These are phyloP conservation scores for Cromileptes altivelis DNA, from an alignment of 2,113 vertebrate genomes.

Conservation along the genomic window DNA sequence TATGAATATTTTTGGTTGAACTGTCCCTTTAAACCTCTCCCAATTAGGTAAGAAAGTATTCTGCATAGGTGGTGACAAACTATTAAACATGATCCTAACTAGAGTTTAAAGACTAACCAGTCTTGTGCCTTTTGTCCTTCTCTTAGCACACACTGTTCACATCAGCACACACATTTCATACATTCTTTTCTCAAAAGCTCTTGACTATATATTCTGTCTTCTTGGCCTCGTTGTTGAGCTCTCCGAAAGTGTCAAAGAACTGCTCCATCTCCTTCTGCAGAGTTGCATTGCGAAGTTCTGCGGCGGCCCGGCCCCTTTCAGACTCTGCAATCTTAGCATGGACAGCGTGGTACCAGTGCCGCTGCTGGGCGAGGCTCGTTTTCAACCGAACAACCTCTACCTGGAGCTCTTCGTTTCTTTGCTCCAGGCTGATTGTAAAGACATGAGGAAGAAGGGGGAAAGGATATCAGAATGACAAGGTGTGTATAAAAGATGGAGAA, in stretches of 20 bases:
- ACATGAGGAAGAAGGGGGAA: background rate
- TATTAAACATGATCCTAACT: background rate
- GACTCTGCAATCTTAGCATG: slow-evolving; percentile 84
- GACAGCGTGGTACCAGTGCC: slow-evolving; percentile 71
- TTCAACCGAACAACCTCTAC: slow-evolving; percentile 76
- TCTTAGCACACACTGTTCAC: slow-evolving; percentile 1
- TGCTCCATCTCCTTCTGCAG: slow-evolving; percentile 88
- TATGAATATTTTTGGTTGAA: no score
- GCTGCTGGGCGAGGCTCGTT: slow-evolving; percentile 84
- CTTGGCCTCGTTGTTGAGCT: slow-evolving; percentile 84
- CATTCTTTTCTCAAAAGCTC: slow-evolving; percentile 70
- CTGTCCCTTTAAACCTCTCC: background rate
- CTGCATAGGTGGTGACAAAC: slow-evolving; percentile 8
- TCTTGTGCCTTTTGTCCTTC: slow-evolving; percentile 16
- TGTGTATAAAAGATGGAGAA: background rate
- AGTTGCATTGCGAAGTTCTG: slow-evolving; percentile 82
- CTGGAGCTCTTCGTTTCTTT: slow-evolving; percentile 83
- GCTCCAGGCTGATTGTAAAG: slow-evolving; percentile 83
- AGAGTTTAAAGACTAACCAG: slow-evolving; percentile 19
- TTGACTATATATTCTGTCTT: slow-evolving; percentile 77
- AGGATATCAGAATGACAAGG: background rate
- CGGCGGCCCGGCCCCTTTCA: slow-evolving; percentile 80
- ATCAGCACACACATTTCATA: background rate
- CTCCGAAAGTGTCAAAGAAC: slow-evolving; percentile 88
- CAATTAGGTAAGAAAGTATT: background rate